Percentiles rank a stretch among this genome's conserved stretches.
phyloP scores from a whole-genome alignment of 1,140 invertebrate genomes.

The Acromyrmex charruanus region DNA sequence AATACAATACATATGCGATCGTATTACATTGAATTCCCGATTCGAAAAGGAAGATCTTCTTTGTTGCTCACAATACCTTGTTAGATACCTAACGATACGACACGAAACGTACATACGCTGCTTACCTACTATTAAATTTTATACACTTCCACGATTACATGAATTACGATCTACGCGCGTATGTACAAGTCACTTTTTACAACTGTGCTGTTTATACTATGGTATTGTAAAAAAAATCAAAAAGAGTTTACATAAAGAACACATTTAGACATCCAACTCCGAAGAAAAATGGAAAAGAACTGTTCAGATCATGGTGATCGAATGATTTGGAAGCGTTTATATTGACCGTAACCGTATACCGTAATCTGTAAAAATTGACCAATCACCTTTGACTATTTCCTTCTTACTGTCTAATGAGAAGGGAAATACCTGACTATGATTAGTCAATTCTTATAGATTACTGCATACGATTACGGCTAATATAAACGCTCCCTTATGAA shows the following conservation, averaged over 20 bases:
- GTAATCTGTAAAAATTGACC: too few species aligned
- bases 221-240: not conserved
- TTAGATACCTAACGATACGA: not conserved
- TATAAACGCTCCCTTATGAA: too few species aligned
- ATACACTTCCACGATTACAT: not conserved
- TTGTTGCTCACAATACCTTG: not conserved
- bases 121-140: slow-evolving; percentile 35
- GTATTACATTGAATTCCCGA: not conserved
- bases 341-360: too few species aligned
- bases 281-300: not conserved
- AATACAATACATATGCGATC: not conserved
- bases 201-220: not conserved
- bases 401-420: too few species aligned
- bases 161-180: not conserved
- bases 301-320: not conserved
- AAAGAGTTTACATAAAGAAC: not conserved
- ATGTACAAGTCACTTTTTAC: not conserved
- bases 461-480: too few species aligned
- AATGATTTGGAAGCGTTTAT: too few species aligned
- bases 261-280: not conserved
- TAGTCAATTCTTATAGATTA: too few species aligned
- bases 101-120: not conserved
- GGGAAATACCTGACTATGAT: too few species aligned
- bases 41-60: not conserved
- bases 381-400: too few species aligned